Conservation (phyloP, 2,113 vertebrate genomes). For the Gobius niger region DNA sequence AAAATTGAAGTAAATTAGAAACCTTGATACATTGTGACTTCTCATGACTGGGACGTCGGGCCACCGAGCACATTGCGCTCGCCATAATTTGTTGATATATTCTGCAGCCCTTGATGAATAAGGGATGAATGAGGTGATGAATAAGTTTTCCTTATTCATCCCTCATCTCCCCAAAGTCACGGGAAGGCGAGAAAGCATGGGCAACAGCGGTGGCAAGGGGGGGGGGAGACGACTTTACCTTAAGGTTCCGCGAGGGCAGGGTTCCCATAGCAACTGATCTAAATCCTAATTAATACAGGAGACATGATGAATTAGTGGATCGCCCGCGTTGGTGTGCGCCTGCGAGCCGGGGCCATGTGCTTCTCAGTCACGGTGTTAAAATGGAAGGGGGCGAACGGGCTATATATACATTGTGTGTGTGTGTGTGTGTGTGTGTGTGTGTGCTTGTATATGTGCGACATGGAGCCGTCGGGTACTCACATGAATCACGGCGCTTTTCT, state of each 20-base stretch:
- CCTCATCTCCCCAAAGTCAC: conserved; percentile 2
- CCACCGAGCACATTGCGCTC: too few relatives aligned
- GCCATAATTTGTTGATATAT: too few relatives aligned
- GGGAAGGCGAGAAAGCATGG: background rate
- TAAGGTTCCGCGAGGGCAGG: conserved; percentile 59
- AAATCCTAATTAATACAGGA: conserved; percentile 73
- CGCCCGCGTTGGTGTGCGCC: conserved; percentile 16
- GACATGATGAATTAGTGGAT: conserved; percentile 74
- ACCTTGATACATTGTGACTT: too few relatives aligned
- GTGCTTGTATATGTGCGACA: conserved; percentile 5
- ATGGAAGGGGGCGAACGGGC: conserved; percentile 45
- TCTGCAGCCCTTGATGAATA: too few relatives aligned
- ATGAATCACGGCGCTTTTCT: conserved; percentile 28
- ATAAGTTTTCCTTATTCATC: conserved; percentile 18
- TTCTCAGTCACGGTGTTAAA: conserved; percentile 53
- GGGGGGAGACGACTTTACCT: conserved; percentile 52
- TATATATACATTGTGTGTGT: conserved; percentile 28
- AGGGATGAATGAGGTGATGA: too few relatives aligned
- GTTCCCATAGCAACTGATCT: conserved; percentile 76
- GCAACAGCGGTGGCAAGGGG: conserved; percentile 15
- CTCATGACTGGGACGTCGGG: too few relatives aligned
- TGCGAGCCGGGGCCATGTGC: conserved; percentile 48
- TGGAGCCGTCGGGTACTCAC: conserved; percentile 26
- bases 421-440: conserved; percentile 13
- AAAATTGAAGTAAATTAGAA: too few relatives aligned